Conservation (phyloP, 2,113 vertebrate species). For the Ciconia maguari region DNA sequence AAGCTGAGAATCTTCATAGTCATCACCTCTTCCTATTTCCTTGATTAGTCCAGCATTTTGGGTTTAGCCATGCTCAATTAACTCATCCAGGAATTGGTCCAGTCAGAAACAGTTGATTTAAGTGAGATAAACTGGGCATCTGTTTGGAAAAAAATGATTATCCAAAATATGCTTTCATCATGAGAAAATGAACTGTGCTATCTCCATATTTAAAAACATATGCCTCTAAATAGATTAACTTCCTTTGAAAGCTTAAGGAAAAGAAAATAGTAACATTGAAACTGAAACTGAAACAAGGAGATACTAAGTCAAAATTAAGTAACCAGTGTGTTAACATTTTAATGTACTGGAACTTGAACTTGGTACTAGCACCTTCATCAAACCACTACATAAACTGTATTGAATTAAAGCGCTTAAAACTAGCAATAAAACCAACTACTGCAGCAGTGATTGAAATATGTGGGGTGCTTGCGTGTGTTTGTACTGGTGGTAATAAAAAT, state of each 20-base stretch:
- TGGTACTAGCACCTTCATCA: constrained; percentile 61
- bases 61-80: constrained; percentile 81
- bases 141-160: constrained; percentile 72
- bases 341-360: constrained; percentile 62
- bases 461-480: background rate
- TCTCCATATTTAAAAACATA: constrained; percentile 56
- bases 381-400: constrained; percentile 17
- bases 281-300: background rate
- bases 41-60: constrained; percentile 74
- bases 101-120: constrained; percentile 77
- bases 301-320: constrained; percentile 45
- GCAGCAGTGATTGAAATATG: constrained; percentile 32
- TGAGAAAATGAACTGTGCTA: constrained; percentile 63
- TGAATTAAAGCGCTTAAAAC: constrained; percentile 51
- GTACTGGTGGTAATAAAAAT: constrained; percentile 15
- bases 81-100: constrained; percentile 75
- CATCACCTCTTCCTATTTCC: constrained; percentile 62
- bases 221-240: background rate
- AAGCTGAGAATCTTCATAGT: constrained; percentile 66
- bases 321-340: constrained; percentile 57
- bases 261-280: background rate
- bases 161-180: constrained; percentile 62
- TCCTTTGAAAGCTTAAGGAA: constrained; percentile 24
- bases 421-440: constrained; percentile 46
- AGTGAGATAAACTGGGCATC: constrained; percentile 79